phyloP scores from a whole-genome alignment of 37 sponge, comb jelly and placozoan species.

The Amphimedon queenslandica region DNA sequence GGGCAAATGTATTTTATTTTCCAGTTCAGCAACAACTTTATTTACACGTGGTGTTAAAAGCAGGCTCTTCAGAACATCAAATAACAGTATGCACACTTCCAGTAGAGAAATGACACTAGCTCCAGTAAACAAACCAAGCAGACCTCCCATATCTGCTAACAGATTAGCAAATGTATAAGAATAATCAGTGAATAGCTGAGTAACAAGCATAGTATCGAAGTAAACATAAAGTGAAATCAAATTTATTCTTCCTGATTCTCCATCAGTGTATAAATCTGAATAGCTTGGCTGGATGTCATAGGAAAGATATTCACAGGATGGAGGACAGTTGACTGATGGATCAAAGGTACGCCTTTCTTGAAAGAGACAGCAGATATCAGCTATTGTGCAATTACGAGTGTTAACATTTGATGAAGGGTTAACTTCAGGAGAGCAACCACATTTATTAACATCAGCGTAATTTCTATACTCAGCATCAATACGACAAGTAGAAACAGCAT shows the following conservation, averaged over 20 bases:
- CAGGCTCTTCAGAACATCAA: too few species aligned
- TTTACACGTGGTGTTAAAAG: too few species aligned
- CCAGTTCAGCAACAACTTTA: too few species aligned
- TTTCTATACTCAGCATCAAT: background rate
- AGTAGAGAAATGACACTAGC: constrained; percentile 46
- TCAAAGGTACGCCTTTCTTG: background rate
- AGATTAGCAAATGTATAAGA: constrained; percentile 23
- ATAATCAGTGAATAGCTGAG: too few species aligned
- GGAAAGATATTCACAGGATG: background rate
- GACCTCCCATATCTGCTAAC: constrained; percentile 43
- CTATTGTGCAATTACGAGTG: background rate
- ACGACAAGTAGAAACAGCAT: constrained; percentile 15
- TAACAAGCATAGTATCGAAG: too few species aligned
- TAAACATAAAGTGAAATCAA: too few species aligned
- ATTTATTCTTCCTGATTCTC: too few species aligned
- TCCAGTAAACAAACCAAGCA: constrained; percentile 48
- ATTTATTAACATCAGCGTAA: constrained; percentile 6
- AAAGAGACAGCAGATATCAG: background rate
- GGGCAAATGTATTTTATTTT: too few species aligned
- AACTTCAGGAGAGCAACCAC: background rate
- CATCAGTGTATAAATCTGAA: too few species aligned
- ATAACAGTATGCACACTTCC: constrained; percentile 5
- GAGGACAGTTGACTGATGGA: background rate
- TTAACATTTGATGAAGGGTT: background rate
- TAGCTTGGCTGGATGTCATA: background rate